phyloP scores from a whole-genome alignment of 1,140 invertebrate genomes.

The Holcopasites calliopsidis region DNA sequence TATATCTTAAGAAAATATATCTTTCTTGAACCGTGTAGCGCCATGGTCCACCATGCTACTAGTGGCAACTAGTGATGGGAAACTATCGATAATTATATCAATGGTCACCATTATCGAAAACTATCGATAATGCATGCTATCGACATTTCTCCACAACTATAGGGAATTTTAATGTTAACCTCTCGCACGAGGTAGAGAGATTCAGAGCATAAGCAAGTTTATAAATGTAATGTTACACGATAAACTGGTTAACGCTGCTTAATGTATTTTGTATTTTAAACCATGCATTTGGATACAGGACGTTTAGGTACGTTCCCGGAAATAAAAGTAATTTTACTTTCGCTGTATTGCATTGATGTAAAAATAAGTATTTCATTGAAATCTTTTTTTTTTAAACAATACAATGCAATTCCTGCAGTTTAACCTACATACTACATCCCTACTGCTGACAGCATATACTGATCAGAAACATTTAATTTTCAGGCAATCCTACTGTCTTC shows the following conservation, averaged over 20 bases:
- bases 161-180: slow-evolving; percentile 1
- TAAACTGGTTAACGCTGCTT: neutral
- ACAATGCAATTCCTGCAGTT: neutral
- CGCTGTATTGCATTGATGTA: neutral
- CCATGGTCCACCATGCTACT: slow-evolving; percentile 36
- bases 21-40: slow-evolving; percentile 35
- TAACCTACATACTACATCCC: too few species aligned
- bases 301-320: slow-evolving; percentile 7
- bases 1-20: slow-evolving; percentile 42
- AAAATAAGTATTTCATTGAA: neutral
- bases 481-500: neutral
- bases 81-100: too few species aligned
- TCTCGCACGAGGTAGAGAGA: neutral
- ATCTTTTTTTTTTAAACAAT: neutral
- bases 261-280: neutral
- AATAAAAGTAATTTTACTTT: neutral
- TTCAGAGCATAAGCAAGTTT: neutral
- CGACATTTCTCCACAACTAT: too few species aligned
- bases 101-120: too few species aligned
- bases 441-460: too few species aligned
- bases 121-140: too few species aligned
- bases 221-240: neutral
- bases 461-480: slow-evolving; percentile 1
- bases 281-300: slow-evolving; percentile 27
- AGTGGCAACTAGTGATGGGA: too few species aligned